These are phyloP conservation scores for Cheilosia grossa DNA, from an alignment of 2,888 invertebrate species.

Conservation along the genomic window DNA sequence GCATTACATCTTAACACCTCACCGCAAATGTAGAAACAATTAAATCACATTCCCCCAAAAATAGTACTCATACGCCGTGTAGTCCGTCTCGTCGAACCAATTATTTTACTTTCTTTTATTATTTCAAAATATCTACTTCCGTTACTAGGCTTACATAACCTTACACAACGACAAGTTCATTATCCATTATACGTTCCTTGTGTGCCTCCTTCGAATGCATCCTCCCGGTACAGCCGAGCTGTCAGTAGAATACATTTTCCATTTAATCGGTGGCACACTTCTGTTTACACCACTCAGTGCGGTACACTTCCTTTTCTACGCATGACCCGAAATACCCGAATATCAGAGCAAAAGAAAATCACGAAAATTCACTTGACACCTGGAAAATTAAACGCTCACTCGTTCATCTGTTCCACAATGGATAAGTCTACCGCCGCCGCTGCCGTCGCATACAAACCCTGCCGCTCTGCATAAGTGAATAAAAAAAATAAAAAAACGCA, in stretches of 20 bases:
- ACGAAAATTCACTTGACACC: conserved; percentile 62
- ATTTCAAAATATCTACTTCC: conserved; percentile 14
- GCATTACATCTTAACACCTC: too few relatives aligned
- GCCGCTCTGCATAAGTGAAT: conserved; percentile 45
- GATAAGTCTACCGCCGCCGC: conserved; percentile 53
- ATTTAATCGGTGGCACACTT: conserved; percentile 16
- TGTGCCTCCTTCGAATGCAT: conserved; percentile 16
- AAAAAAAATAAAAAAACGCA: conserved; percentile 3
- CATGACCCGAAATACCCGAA: conserved; percentile 51
- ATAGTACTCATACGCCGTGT: conserved; percentile 52
- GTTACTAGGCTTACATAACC: conserved; percentile 55
- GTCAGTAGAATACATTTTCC: conserved; percentile 17
- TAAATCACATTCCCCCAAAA: not conserved
- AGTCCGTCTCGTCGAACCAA: not conserved
- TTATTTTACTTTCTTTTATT: not conserved
- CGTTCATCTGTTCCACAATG: conserved; percentile 64
- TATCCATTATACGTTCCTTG: conserved; percentile 18
- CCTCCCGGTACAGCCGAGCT: not conserved
- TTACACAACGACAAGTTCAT: conserved; percentile 48
- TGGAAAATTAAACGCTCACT: conserved; percentile 53
- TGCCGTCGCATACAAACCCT: conserved; percentile 33
- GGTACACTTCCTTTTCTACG: conserved; percentile 37
- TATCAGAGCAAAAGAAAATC: conserved; percentile 31
- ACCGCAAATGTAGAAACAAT: too few relatives aligned
- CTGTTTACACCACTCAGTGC: conserved; percentile 30